Conservation (phyloP, 2,113 vertebrate genomes). For the Gobius niger region DNA sequence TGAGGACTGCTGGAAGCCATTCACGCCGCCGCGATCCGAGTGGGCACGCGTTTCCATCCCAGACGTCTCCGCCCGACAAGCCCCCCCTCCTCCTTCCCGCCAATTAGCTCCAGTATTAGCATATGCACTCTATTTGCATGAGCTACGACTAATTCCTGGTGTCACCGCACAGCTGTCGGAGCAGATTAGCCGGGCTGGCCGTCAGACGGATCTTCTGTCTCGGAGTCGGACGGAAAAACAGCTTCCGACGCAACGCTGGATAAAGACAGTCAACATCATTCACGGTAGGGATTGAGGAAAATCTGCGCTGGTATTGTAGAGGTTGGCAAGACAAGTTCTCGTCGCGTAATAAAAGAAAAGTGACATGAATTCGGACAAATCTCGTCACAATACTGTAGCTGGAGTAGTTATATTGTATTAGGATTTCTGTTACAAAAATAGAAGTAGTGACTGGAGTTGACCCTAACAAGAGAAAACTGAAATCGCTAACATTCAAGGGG, state of each 20-base stretch:
- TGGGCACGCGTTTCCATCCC: slow-evolving; percentile 39
- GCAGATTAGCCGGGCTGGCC: slow-evolving; percentile 61
- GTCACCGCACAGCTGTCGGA: slow-evolving; percentile 66
- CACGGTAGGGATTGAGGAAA: slow-evolving; percentile 11
- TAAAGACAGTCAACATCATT: not conserved
- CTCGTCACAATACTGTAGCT: not conserved
- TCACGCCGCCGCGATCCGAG: slow-evolving; percentile 34
- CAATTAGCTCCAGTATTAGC: slow-evolving; percentile 70
- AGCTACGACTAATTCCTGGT: slow-evolving; percentile 63
- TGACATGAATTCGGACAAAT: not conserved
- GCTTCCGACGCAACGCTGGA: slow-evolving; percentile 10
- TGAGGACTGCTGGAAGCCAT: slow-evolving; percentile 47
- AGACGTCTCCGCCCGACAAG: slow-evolving; percentile 42
- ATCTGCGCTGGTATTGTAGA: not conserved
- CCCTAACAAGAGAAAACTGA: too few relatives aligned
- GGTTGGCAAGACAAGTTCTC: slow-evolving; percentile 1
- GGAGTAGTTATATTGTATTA: too few relatives aligned
- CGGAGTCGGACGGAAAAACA: slow-evolving; percentile 22
- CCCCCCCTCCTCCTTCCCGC: slow-evolving; percentile 18
- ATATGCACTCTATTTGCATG: slow-evolving; percentile 68
- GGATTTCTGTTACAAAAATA: too few relatives aligned
- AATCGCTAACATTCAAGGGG: too few relatives aligned
- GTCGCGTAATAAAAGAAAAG: not conserved
- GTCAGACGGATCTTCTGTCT: slow-evolving; percentile 39
- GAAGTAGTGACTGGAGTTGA: too few relatives aligned